Conservation (phyloP, 1,140 invertebrate species). For the Pseudachorutes palmiensis region DNA sequence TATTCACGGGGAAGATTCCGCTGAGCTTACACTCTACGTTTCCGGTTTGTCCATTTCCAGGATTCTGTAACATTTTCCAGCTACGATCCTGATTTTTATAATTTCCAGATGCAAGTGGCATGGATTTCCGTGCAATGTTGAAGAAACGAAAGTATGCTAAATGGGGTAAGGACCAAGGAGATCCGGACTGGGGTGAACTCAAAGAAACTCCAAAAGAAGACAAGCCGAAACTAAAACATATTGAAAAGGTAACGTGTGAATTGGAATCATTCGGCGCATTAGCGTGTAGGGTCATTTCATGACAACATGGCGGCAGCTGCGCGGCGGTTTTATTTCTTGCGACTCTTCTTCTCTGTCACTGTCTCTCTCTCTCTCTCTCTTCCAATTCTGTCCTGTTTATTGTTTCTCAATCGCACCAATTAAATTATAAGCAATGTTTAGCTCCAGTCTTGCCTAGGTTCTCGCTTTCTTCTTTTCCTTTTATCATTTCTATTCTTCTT, state of each 20-base stretch:
- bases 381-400: constrained; percentile 13
- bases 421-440: not conserved
- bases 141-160: constrained; percentile 94
- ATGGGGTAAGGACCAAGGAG: constrained; percentile 80
- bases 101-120: constrained; percentile 73
- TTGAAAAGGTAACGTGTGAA: constrained; percentile 76
- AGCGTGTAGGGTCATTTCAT: too few species aligned
- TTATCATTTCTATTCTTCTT: not conserved
- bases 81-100: too few species aligned
- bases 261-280: not conserved
- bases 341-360: constrained; percentile 24
- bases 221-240: constrained; percentile 71
- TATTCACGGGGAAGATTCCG: constrained; percentile 84
- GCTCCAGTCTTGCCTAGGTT: constrained; percentile 10
- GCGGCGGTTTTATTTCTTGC: too few species aligned
- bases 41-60: constrained; percentile 59
- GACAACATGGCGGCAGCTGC: not conserved
- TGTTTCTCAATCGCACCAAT: not conserved
- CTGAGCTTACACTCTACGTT: constrained; percentile 90
- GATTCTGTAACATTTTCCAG: too few species aligned
- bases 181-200: constrained; percentile 82
- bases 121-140: constrained; percentile 97
- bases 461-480: constrained; percentile 3
- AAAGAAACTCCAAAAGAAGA: constrained; percentile 83
- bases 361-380: constrained; percentile 22